A percentile compares a stretch with the other conserved stretches of the same genome.
These are phyloP conservation scores for Catharus fuscescens DNA, from an alignment of 2,113 vertebrate species.

Conservation along the genomic window DNA sequence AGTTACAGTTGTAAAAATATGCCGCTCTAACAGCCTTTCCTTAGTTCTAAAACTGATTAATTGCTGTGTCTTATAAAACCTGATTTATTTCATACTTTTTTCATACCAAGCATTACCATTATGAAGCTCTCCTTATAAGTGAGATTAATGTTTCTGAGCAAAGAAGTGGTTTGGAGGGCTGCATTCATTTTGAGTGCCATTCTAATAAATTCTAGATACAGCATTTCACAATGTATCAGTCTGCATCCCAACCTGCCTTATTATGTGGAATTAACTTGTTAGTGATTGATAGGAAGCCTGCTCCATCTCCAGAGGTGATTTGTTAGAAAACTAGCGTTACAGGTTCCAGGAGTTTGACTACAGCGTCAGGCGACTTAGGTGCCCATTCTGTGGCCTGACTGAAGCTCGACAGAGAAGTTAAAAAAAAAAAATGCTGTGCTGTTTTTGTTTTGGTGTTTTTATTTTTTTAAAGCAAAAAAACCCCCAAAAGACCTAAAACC, in stretches of 20 bases:
- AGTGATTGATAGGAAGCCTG: conserved; percentile 83
- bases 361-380: conserved; percentile 39
- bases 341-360: conserved; percentile 55
- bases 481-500: neutral
- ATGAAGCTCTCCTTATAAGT: conserved; percentile 81
- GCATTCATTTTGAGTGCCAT: conserved; percentile 82
- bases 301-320: conserved; percentile 77
- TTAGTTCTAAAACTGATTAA: conserved; percentile 77
- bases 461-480: neutral
- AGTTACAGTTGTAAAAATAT: conserved; percentile 14
- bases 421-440: neutral
- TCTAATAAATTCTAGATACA: conserved; percentile 83
- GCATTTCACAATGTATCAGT: conserved; percentile 78
- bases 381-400: conserved; percentile 26
- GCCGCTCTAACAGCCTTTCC: conserved; percentile 3
- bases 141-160: conserved; percentile 83
- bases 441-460: neutral
- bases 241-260: conserved; percentile 79
- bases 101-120: conserved; percentile 80
- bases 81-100: conserved; percentile 84
- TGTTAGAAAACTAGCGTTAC: conserved; percentile 79
- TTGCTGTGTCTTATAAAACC: conserved; percentile 79
- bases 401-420: conserved; percentile 1
- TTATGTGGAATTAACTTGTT: conserved; percentile 84
- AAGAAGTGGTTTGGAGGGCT: conserved; percentile 80